Evolutionary conservation across 2,888 invertebrate species (phyloP), one percentile per base, ranked within the genome.

Genomic region (Serripes groenlandicus): DNA sequence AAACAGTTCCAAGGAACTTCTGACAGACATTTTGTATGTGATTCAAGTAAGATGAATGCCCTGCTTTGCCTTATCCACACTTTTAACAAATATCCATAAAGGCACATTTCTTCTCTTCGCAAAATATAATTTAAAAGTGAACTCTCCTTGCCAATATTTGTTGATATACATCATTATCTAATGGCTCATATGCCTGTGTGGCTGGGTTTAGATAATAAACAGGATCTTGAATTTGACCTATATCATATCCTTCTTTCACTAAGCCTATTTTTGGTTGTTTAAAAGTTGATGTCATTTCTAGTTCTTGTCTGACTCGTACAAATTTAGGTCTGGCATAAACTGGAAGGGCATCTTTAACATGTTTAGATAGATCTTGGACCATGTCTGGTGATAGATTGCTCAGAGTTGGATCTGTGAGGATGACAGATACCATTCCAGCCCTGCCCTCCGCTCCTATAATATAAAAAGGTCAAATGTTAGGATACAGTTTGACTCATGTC

Each of bases 381-480:
- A 86, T 78, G 1, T 78, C 75, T 0, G 77, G 71, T 4, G 83
- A 66, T 1, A 81, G 37, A 35, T 18, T 23, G 2, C 15, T 18
- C 11, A 21, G 74, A n/a, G 79, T 49, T 0, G 73, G 69, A 7
- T 88, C 80, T 3, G 82, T 77, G 23, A 91, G 70, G 18, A 78
- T 83, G 4, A 93, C 34, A 1, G 92, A 87, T 7, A 89, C 92
- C 93, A 93, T 93, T 0, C 93, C 93, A 7, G 92, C 90, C 34
- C 89, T 80, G 0, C 90, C 90, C 64, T 91, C 89, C 64, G 78
- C 83, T 32, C 88, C 90, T 90, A 34, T 28, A 75, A 78, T n/a
- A n/a, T 5, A 58, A 62, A 69, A 56, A 21, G 11, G 18, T 11
- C 18, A 11, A 9, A 42, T 42, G 18, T 42, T 42, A 42, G 42